Conservation (phyloP, 2,113 vertebrate species). For the Craseonycteris thonglongyai region DNA sequence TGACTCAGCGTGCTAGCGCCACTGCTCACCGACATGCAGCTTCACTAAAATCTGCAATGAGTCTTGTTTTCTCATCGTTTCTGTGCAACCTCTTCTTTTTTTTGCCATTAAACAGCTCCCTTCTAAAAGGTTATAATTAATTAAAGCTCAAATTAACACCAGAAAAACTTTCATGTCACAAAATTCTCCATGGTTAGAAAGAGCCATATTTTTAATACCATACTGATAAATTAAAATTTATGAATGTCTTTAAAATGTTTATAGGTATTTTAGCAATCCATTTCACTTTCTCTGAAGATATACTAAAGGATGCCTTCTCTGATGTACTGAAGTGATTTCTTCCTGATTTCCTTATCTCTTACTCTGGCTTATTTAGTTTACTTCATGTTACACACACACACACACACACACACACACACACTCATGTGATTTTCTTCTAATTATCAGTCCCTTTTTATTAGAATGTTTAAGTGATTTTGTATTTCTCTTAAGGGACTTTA, state of each 20-base stretch:
- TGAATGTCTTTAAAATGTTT: conserved; percentile 58
- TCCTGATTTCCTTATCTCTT: conserved; percentile 46
- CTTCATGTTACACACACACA: neutral
- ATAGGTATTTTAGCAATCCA: conserved; percentile 57
- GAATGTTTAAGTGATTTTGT: neutral
- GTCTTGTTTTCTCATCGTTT: conserved; percentile 65
- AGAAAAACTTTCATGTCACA: conserved; percentile 59
- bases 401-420: neutral
- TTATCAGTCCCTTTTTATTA: neutral
- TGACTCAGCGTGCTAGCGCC: conserved; percentile 72
- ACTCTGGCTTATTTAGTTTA: conserved; percentile 43
- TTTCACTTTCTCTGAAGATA: conserved; percentile 61
- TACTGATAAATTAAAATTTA: conserved; percentile 70
- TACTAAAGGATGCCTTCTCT: conserved; percentile 50
- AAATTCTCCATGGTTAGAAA: conserved; percentile 58
- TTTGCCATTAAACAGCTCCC: conserved; percentile 19
- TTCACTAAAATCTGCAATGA: conserved; percentile 54
- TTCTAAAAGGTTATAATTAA: conserved; percentile 72
- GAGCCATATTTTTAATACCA: conserved; percentile 55
- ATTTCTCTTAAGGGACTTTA: conserved; percentile 21
- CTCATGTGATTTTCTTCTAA: neutral
- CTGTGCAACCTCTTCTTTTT: conserved; percentile 43
- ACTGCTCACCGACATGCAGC: neutral
- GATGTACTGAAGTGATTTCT: conserved; percentile 30
- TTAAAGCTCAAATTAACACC: conserved; percentile 72